Conservation (phyloP, 2,797 vertebrate species). For the Lepilemur ruficaudatus region DNA sequence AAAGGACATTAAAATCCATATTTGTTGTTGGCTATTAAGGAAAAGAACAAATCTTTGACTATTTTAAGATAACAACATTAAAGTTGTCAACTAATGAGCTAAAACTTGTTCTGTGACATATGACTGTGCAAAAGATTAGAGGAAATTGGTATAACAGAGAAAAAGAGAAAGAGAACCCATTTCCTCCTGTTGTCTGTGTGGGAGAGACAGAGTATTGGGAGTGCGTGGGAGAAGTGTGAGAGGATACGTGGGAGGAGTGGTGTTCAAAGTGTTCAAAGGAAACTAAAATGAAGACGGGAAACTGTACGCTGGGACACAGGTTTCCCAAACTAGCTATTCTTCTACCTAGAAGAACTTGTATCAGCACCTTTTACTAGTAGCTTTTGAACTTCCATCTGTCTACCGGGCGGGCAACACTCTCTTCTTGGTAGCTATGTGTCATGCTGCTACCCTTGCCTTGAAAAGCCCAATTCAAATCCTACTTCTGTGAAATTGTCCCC, state of each 20-base stretch:
- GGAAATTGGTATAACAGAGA: slow-evolving; percentile 4
- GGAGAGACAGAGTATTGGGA: slow-evolving; percentile 28
- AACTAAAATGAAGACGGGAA: slow-evolving; percentile 43
- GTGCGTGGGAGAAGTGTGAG: slow-evolving; percentile 58
- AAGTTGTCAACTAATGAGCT: slow-evolving; percentile 13
- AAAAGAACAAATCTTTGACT: slow-evolving; percentile 17
- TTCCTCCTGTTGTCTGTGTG: not conserved
- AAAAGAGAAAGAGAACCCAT: not conserved
- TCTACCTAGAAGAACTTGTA: not conserved
- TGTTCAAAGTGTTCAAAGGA: slow-evolving; percentile 47
- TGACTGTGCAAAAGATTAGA: slow-evolving; percentile 45
- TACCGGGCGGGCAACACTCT: not conserved
- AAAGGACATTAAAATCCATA: not conserved
- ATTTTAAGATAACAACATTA: slow-evolving; percentile 31
- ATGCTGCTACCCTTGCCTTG: not conserved
- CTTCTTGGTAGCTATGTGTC: too few species aligned
- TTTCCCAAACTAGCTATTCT: not conserved
- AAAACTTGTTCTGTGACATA: not conserved
- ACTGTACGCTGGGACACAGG: not conserved
- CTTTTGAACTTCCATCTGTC: not conserved
- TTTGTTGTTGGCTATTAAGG: slow-evolving; percentile 19
- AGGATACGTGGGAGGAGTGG: slow-evolving; percentile 51
- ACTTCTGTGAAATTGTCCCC: not conserved
- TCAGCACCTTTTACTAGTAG: not conserved
- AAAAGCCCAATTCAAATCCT: not conserved